Base-by-base conservation (phyloP, 37 sponge, comb jelly and placozoan genomes). In the Tethya wilhelma region DNA sequence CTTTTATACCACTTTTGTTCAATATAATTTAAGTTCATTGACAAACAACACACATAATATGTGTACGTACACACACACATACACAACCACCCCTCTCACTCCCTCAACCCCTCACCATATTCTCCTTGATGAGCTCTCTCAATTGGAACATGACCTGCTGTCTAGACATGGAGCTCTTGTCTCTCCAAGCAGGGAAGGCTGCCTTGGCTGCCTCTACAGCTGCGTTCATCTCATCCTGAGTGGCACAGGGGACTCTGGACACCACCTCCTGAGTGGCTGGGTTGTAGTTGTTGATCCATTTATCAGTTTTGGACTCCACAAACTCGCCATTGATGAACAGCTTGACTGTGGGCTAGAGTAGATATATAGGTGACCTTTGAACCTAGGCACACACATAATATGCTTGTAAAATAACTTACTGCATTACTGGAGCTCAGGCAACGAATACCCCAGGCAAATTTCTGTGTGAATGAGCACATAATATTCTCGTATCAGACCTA, bases 111-210 rank as follows among this genome's bases (percentile, higher is more conserved):
- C 86, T 49, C 56, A 92, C 92, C 94, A 91, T 91, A 38, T 93
- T 88, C 36, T 88, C 81, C 67, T 88, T 74, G 75, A 98, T 95
- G 49, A 95, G 84, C 26, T 91, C 73, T 56, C 95, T 92, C 26
- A 98, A 89, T 34, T 93, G 93, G 84, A 98, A 98, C 99, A 98
- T 98, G 55, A 98, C 86, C 30, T 87, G 84, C 76, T 98, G 99
- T 58, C 99, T 78, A 11, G 90, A 59, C 67, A 98, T 73, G 33
- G 93, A 65, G 41, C 91, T 90, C 30, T 78, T 58, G 22, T 93
- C 85, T 8, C 74, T 60, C 99, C 99, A 98, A 0, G 73, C 36
- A 6, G 77, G 79, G 84, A 93, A 98, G 4, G 96, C 94, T 25
- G 59, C 69, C 67, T 88, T 56, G 2, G 99, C 99, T 38, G 98